A percentile compares a stretch with the other conserved stretches of the same genome.
phyloP scores from a whole-genome alignment of 2,888 invertebrate genomes.

The Megalurothrips usitatus region DNA sequence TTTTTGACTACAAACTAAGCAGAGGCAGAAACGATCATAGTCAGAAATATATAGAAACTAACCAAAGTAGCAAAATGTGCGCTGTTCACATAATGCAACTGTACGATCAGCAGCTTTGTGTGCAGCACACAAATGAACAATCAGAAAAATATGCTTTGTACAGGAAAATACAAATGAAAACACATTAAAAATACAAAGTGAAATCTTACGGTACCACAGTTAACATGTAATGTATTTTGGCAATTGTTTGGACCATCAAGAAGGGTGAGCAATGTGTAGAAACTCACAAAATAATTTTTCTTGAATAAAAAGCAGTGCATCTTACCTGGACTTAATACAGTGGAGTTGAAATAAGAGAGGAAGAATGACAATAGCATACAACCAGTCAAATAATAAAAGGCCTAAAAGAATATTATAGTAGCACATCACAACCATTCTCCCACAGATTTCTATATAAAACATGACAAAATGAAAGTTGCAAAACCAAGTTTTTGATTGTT shows the following conservation, averaged over 20 bases:
- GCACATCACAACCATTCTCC: neutral
- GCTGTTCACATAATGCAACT: neutral
- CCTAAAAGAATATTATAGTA: neutral
- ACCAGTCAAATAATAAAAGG: neutral
- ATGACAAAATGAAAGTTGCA: neutral
- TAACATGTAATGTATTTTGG: neutral
- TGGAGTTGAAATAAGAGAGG: neutral
- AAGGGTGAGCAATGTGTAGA: conserved; percentile 8
- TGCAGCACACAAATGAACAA: neutral
- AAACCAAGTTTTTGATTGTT: too few species aligned
- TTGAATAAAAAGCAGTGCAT: neutral
- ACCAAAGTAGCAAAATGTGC: neutral
- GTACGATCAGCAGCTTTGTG: neutral
- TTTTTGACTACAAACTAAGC: neutral
- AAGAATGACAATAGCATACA: neutral
- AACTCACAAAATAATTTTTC: neutral
- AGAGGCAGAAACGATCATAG: neutral
- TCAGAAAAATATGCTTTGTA: neutral
- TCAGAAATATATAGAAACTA: too few species aligned
- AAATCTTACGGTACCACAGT: neutral
- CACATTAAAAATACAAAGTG: neutral
- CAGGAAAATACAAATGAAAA: neutral
- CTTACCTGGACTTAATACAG: neutral
- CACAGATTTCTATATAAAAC: neutral
- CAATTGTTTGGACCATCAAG: conserved; percentile 9